Base-by-base conservation (phyloP, 2,797 vertebrate genomes). In the Phyllotis vaccarum region DNA sequence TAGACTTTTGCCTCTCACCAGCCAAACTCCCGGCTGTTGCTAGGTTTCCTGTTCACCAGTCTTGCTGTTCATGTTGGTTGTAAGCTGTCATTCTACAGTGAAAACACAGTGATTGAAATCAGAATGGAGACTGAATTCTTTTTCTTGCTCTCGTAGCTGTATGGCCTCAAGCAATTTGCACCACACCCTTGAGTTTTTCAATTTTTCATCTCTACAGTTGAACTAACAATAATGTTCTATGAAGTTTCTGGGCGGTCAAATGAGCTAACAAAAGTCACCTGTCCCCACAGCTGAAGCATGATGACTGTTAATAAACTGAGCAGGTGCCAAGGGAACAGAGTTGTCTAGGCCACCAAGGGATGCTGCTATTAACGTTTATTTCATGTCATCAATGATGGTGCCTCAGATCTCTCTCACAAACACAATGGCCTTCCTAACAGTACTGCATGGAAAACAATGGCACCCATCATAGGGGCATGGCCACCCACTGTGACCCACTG, bases 331-430 rank as follows among this genome's bases (percentile, higher is more conserved):
- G 60, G 40, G 72, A 92, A 58, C 52, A 75, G 14, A 58, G 27
- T 75, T 66, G 29, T 64, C 64, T 58, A 14, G 40, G 27, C 56
- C 58, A 72, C 62, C 3, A 64, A 49, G 70, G 29, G 78, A 79
- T 46, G 13, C 10, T 5, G 10, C 40, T 11, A 0, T 49, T 54
- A 9, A 27, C 34, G 21, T 40, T 68, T 82, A 11, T 86, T 82
- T 89, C 43, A n/a, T 72, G 49, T 75, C 54, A 75, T 92, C 43
- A 19, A 19, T 52, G 85, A 54, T 91, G n/a, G 89, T 87, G 72
- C 49, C n/a, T 31, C 60, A 22, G 12, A 34, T 88, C 60, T 46
- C 60, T 29, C 66, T 64, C 29, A 22, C 49, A 62, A 81, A 54
- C 34, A 52, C 6, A 0, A 1, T 40, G n/a, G 29, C 58, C 52